Conservation (phyloP, 2,888 invertebrate genomes). For the Drosophila tanythrix region DNA sequence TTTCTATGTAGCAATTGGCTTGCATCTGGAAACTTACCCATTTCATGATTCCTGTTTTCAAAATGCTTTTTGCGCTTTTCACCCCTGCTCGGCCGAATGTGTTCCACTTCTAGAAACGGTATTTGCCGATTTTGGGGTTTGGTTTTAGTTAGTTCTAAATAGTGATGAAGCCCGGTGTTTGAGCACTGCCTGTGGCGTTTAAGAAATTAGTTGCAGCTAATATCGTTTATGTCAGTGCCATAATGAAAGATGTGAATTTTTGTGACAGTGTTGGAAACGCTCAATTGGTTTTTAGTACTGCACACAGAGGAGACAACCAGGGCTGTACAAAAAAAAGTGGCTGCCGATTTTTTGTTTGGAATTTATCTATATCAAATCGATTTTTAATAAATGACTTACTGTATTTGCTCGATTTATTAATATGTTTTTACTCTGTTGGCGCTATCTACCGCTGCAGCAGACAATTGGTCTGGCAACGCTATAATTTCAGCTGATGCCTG, state of each 20-base stretch:
- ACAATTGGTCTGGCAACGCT: slow-evolving; percentile 17
- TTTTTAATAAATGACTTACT: slow-evolving; percentile 44
- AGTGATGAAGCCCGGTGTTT: slow-evolving; percentile 26
- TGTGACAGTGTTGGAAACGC: slow-evolving; percentile 36
- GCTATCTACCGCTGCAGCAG: background rate
- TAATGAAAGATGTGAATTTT: slow-evolving; percentile 47
- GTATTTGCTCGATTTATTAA: slow-evolving; percentile 7
- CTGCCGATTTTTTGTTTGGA: slow-evolving; percentile 41
- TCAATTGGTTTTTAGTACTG: slow-evolving; percentile 27
- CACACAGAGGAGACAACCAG: slow-evolving; percentile 34
- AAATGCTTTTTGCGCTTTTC: slow-evolving; percentile 24
- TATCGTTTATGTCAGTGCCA: slow-evolving; percentile 56
- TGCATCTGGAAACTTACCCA: slow-evolving; percentile 58
- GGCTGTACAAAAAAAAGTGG: slow-evolving; percentile 32
- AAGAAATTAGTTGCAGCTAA: slow-evolving; percentile 40
- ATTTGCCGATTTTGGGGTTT: slow-evolving; percentile 17
- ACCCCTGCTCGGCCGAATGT: slow-evolving; percentile 25
- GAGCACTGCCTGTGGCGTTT: slow-evolving; percentile 42
- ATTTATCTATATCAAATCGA: slow-evolving; percentile 37
- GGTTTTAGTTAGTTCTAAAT: slow-evolving; percentile 8
- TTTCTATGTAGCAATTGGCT: background rate
- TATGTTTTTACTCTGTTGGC: slow-evolving; percentile 18
- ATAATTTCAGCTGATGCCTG: slow-evolving; percentile 27
- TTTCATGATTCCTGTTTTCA: slow-evolving; percentile 52
- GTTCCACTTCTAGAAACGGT: slow-evolving; percentile 31